phyloP scores from a whole-genome alignment of 2,888 invertebrate species.

The Hydriomena furcata region DNA sequence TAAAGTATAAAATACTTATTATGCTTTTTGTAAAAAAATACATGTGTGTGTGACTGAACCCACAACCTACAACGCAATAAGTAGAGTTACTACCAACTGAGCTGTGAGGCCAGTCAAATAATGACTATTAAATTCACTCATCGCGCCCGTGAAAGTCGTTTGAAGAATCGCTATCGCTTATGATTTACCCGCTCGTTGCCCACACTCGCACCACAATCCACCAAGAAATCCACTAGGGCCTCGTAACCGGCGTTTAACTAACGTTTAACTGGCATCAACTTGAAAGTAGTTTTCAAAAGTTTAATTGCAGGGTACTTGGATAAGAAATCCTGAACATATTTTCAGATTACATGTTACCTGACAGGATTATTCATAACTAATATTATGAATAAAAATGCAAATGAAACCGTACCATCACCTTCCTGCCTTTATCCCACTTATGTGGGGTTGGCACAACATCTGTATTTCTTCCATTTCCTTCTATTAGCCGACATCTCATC shows the following conservation, averaged over 20 bases:
- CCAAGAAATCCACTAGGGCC: slow-evolving; percentile 49
- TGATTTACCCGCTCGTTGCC: slow-evolving; percentile 13
- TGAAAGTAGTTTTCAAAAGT: slow-evolving; percentile 67
- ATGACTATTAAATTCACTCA: not conserved
- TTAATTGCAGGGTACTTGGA: slow-evolving; percentile 62
- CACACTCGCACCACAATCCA: slow-evolving; percentile 17
- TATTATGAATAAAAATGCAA: not conserved
- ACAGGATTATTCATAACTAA: not conserved
- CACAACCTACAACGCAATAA: no score
- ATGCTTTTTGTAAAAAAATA: no score
- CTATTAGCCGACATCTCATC: no score
- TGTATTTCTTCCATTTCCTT: no score
- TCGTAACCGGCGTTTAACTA: slow-evolving; percentile 56
- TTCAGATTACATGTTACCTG: slow-evolving; percentile 38
- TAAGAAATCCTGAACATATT: slow-evolving; percentile 43
- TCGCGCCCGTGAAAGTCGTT: not conserved
- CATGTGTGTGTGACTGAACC: no score
- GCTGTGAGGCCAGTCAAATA: no score
- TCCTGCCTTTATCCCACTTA: no score
- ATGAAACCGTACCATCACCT: no score
- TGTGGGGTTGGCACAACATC: no score
- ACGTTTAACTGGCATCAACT: slow-evolving; percentile 58
- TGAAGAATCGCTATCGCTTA: slow-evolving; percentile 1
- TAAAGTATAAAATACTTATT: no score
- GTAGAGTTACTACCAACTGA: no score